phyloP scores from a whole-genome alignment of 2,888 invertebrate genomes.

The Malacosoma neustria region DNA sequence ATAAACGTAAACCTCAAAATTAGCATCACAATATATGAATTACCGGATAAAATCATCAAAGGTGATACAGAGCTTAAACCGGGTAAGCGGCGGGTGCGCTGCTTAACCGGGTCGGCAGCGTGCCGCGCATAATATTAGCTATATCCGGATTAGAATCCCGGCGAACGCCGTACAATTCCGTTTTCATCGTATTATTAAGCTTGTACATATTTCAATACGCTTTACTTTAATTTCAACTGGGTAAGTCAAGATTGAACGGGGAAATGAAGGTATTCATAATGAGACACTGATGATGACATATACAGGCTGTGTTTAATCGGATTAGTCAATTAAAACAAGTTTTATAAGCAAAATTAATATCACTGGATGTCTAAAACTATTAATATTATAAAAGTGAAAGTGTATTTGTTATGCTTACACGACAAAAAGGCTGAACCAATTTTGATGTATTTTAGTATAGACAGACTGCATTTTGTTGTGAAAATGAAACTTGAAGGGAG shows the following conservation, averaged over 20 bases:
- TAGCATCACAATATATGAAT: constrained; percentile 7
- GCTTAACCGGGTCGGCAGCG: constrained; percentile 20
- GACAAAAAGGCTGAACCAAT: too few relatives aligned
- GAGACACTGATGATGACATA: too few relatives aligned
- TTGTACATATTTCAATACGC: constrained; percentile 25
- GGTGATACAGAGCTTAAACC: constrained; percentile 12
- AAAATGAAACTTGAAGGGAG: too few relatives aligned
- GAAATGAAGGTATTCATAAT: not conserved
- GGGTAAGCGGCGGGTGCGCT: constrained; percentile 11
- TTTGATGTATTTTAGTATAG: too few relatives aligned
- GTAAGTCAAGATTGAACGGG: not conserved
- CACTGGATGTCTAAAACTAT: too few relatives aligned
- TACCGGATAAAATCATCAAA: constrained; percentile 7
- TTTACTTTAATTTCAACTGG: constrained; percentile 13
- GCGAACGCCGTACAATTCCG: constrained; percentile 23
- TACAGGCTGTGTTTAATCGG: too few relatives aligned
- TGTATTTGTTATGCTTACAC: too few relatives aligned
- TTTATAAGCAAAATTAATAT: too few relatives aligned
- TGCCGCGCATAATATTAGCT: constrained; percentile 30
- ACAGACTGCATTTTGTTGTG: too few relatives aligned
- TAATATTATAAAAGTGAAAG: too few relatives aligned
- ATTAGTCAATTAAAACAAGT: too few relatives aligned
- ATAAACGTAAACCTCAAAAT: constrained; percentile 3
- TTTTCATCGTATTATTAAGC: constrained; percentile 27
- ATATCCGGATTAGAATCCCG: constrained; percentile 22